Base-by-base conservation (phyloP, 2,797 vertebrate genomes). In the Eulemur rubriventer region DNA sequence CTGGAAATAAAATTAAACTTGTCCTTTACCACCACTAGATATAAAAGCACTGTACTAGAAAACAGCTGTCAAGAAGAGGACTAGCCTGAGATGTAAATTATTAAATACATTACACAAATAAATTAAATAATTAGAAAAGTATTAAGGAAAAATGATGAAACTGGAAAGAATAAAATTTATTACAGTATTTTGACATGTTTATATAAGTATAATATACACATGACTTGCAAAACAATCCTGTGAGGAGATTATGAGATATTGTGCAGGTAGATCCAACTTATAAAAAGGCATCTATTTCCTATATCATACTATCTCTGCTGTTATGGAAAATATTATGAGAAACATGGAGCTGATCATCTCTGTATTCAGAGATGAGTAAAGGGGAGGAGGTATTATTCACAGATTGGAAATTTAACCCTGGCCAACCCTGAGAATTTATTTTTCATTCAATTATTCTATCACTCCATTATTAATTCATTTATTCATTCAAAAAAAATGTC, bases 401-500 rank as follows among this genome's bases (percentile, higher is more conserved):
- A 69, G 7, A 85, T 38, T 52, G 43, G 6, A 11, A 8, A 63
- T 57, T 79, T 95, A 75, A 46, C 22, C 14, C 43, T 33, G 18
- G 50, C 2, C 79, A 65, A 76, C 13, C 0, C 1, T 75, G 16
- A 33, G n/a, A 10, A 67, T 59, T 87, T 83, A 10, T n/a, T 93
- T 93, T 83, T 43, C 5, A 80, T 65, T 67, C 7, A 67, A n/a
- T 41, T 70, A 84, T 63, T 30, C 7, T 3, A 50, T 79, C 5
- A 59, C 14, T 79, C 55, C 6, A 55, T 81, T 78, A 91, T 81
- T 79, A 35, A 90, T 73, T 50, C 14, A 89, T 41, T 2, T 1
- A 46, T 69, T 55, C 7, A 59, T 26, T 97, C 46, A 89, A 70
- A 7, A 76, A 91, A 63, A 81, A 30, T 81, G 79, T 76, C 24